phyloP scores from a whole-genome alignment of 2,797 vertebrate species.

The Austrolebias charrua region DNA sequence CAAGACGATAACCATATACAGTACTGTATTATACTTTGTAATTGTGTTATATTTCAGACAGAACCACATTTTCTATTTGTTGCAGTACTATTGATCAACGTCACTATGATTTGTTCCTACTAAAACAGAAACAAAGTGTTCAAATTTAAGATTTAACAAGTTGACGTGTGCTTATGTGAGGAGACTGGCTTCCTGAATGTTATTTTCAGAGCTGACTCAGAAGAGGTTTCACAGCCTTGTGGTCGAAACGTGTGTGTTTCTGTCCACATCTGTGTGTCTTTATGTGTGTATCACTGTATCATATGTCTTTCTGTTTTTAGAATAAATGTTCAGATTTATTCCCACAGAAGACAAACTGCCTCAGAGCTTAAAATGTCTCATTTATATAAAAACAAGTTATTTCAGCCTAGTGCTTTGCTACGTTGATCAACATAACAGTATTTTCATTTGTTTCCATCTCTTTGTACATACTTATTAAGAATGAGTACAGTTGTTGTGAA shows the following conservation, averaged over 20 bases:
- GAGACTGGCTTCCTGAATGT: slow-evolving; percentile 28
- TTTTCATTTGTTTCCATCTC: too few species aligned
- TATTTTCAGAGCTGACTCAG: slow-evolving; percentile 43
- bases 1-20: too few species aligned
- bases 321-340: not conserved
- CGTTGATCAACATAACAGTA: too few species aligned
- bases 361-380: not conserved
- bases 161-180: not conserved
- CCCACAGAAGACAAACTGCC: not conserved
- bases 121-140: too few species aligned
- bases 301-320: not conserved
- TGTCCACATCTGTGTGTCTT: not conserved
- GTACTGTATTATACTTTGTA: too few species aligned
- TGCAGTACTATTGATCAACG: too few species aligned
- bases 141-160: not conserved
- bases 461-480: too few species aligned
- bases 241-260: slow-evolving; percentile 3
- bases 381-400: not conserved
- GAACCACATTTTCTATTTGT: too few species aligned
- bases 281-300: not conserved
- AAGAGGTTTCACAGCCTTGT: slow-evolving; percentile 12
- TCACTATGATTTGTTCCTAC: too few species aligned
- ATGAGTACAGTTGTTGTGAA: too few species aligned
- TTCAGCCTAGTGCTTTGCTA: too few species aligned
- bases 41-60: too few species aligned